A percentile compares a stretch with the other conserved stretches of the same genome.
phyloP scores from a whole-genome alignment of 1,140 invertebrate species.

The Cydia strobilella region DNA sequence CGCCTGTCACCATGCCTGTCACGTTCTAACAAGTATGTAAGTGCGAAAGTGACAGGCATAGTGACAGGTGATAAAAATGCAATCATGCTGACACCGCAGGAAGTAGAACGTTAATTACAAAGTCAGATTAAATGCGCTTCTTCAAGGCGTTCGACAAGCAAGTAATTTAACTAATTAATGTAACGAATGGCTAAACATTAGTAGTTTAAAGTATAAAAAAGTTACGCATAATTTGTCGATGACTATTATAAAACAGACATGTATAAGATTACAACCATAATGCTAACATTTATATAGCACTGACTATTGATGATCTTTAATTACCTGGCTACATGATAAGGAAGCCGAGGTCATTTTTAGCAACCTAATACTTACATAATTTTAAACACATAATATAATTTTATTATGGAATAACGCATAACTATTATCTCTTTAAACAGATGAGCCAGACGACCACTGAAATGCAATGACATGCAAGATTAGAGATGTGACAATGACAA shows the following conservation, averaged over 20 bases:
- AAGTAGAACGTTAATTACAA: conserved; percentile 7
- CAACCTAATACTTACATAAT: too few species aligned
- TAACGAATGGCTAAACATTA: background rate
- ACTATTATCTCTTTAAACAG: background rate
- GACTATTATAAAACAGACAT: background rate
- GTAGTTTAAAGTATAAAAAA: background rate
- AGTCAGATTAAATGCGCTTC: conserved; percentile 7
- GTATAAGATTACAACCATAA: too few species aligned
- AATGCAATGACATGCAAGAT: conserved; percentile 24
- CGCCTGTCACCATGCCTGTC: too few species aligned
- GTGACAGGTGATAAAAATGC: too few species aligned
- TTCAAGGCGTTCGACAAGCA: background rate
- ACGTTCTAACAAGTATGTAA: too few species aligned
- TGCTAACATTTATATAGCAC: background rate
- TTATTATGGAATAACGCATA: background rate
- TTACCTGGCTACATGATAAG: too few species aligned
- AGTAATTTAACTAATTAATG: too few species aligned
- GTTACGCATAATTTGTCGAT: background rate
- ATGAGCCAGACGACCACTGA: background rate
- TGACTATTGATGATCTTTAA: too few species aligned
- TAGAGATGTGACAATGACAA: conserved; percentile 15
- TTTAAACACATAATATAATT: too few species aligned
- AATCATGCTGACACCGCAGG: too few species aligned
- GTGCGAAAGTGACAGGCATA: too few species aligned
- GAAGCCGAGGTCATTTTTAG: too few species aligned